Evolutionary conservation across 2,888 invertebrate species (phyloP).

Genomic region (Mimumesa dahlbomi): DNA sequence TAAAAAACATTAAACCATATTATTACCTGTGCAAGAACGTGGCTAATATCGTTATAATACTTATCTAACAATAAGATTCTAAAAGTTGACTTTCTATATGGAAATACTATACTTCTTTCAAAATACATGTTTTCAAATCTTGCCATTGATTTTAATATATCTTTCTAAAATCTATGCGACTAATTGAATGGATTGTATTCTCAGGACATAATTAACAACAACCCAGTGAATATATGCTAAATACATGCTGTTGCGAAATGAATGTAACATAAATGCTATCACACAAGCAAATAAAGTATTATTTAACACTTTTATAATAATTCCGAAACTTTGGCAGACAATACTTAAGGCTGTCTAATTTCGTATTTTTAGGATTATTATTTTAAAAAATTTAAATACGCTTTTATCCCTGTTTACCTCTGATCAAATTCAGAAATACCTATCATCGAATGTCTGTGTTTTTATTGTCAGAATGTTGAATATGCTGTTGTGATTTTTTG

Average conservation of each 20-base stretch:
- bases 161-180: slow-evolving; percentile 23
- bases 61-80: not conserved
- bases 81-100: slow-evolving; percentile 3
- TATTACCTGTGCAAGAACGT: slow-evolving; percentile 33
- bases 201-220: slow-evolving; percentile 52
- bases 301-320: slow-evolving; percentile 50
- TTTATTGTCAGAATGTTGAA: slow-evolving; percentile 8
- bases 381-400: not conserved
- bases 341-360: slow-evolving; percentile 26
- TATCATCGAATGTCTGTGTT: slow-evolving; percentile 7
- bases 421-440: slow-evolving; percentile 1
- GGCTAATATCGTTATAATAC: slow-evolving; percentile 8
- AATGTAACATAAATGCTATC: slow-evolving; percentile 63
- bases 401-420: not conserved
- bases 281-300: slow-evolving; percentile 62
- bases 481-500: slow-evolving; percentile 2
- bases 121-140: not conserved
- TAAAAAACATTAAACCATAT: not conserved
- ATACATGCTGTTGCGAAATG: slow-evolving; percentile 72
- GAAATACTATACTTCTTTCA: not conserved
- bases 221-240: slow-evolving; percentile 71
- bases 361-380: not conserved
- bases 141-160: slow-evolving; percentile 3
- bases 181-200: slow-evolving; percentile 22
- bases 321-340: slow-evolving; percentile 23